Base-by-base conservation (phyloP, 2,797 vertebrate genomes). In the Characodon lateralis region DNA sequence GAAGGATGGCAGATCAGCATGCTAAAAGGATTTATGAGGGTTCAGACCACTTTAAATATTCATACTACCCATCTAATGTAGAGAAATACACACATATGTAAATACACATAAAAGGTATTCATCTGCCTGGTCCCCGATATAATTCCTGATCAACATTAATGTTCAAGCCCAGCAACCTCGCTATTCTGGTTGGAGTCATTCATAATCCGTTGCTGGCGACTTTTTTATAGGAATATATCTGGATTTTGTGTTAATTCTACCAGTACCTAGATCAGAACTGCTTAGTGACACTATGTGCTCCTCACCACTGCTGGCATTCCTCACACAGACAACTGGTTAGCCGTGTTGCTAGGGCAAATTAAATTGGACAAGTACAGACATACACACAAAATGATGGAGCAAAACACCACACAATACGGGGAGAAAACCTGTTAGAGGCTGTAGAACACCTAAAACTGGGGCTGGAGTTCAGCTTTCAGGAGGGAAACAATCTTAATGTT, bases 31-130 rank as follows among this genome's bases (percentile, higher is more conserved):
- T 92, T 90, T 84, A 80, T 74, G 71, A 87, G 80, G 65, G 59
- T n/a, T 78, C 59, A 66, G 58, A 13, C 74, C 73, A 74, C 26
- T 74, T 85, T 92, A 69, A 91, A 91, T 87, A 93, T 90, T 87
- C 28, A 91, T 87, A 76, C 70, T 22, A 75, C 14, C 59, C 63
- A 71, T 73, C 71, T 48, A 16, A 9, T 58, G 65, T 68, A 74
- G 31, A 55, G 63, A 83, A 63, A 79, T 61, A 78, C 79, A 80
- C 78, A 81, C 39, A 61, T 50, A n/a, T 56, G 24, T 28, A 41
- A 43, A 58, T 59, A 18, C 55, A 72, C 71, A 41, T 70, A 83
- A 83, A 41, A 66, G 18, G 35, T 24, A 41, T 41, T 74, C 26
- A 76, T 72, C n/a, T 71, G 71, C 35, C 35, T 46, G 71, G 46